Percentiles rank a stretch among this genome's conserved stretches.
Conservation (phyloP, 2,888 invertebrate species). For the Cheilosia vernalis region DNA sequence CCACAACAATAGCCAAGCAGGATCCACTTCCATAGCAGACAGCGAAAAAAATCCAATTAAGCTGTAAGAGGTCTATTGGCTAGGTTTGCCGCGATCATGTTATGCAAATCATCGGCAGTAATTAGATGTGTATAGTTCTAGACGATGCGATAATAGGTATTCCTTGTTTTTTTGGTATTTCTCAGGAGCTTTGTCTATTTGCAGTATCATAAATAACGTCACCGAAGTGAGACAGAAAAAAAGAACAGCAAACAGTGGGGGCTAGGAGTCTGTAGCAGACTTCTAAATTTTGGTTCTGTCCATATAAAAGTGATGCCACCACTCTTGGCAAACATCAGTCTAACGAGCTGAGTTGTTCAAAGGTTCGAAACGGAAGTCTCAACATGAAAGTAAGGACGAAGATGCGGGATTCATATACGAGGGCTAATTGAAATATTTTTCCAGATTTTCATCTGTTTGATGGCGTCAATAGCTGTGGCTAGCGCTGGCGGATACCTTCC, state of each 20-base stretch:
- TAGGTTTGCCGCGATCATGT: not conserved
- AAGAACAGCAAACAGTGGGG: slow-evolving; percentile 21
- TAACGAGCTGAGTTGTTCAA: slow-evolving; percentile 6
- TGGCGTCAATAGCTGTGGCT: slow-evolving; percentile 64
- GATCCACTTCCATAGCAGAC: not conserved
- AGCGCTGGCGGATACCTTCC: slow-evolving; percentile 70
- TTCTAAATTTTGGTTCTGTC: slow-evolving; percentile 6
- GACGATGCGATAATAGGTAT: not conserved
- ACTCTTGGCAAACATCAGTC: slow-evolving; percentile 30
- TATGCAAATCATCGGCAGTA: slow-evolving; percentile 12
- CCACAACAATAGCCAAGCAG: not conserved
- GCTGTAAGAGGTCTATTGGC: not conserved
- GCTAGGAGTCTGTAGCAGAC: not conserved
- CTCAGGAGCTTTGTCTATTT: slow-evolving; percentile 16
- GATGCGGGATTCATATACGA: not conserved
- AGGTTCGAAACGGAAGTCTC: not conserved
- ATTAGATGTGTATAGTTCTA: slow-evolving; percentile 15
- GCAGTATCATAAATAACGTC: not conserved
- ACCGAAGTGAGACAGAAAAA: not conserved
- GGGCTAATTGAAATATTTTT: slow-evolving; percentile 1
- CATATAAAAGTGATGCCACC: slow-evolving; percentile 53
- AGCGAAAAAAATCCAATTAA: not conserved
- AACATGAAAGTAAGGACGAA: slow-evolving; percentile 55
- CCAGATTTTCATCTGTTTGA: slow-evolving; percentile 71
- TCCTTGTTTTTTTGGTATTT: slow-evolving; percentile 4